Percentiles rank a stretch among this genome's conserved stretches.
These are phyloP conservation scores for Eueremaeus valkanovi DNA, from an alignment of 2,888 invertebrate species.

Conservation along the genomic window DNA sequence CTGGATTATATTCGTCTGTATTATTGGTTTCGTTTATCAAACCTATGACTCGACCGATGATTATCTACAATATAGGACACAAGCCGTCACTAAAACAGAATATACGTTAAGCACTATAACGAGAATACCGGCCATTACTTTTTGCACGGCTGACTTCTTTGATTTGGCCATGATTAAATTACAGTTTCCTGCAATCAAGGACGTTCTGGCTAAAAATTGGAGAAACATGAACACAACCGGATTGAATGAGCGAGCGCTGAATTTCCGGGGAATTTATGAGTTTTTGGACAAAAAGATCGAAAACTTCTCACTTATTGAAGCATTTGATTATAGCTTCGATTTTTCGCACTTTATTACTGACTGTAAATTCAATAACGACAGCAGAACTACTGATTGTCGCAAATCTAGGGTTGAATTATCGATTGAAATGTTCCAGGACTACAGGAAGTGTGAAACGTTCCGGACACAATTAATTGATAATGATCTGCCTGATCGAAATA, in stretches of 20 bases:
- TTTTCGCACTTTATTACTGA: not conserved
- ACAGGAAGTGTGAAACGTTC: not conserved
- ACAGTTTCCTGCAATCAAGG: too few relatives aligned
- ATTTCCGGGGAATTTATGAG: not conserved
- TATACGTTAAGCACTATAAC: not conserved
- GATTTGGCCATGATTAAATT: not conserved
- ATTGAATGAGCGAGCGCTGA: not conserved
- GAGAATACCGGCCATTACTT: not conserved
- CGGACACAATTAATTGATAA: not conserved
- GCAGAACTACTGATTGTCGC: not conserved
- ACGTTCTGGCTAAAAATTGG: not conserved
- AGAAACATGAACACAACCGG: not conserved
- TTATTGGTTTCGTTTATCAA: not conserved
- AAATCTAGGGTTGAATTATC: not conserved
- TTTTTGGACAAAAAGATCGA: not conserved
- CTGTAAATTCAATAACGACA: not conserved
- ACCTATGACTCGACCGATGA: not conserved
- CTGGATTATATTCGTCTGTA: not conserved
- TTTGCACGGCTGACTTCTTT: not conserved
- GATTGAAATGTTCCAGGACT: not conserved
- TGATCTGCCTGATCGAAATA: not conserved
- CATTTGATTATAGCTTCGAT: not conserved
- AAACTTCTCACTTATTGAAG: not conserved
- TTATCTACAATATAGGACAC: not conserved
- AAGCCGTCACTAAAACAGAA: not conserved